Conservation (phyloP, 2,888 invertebrate species). For the Catocala sponsa region DNA sequence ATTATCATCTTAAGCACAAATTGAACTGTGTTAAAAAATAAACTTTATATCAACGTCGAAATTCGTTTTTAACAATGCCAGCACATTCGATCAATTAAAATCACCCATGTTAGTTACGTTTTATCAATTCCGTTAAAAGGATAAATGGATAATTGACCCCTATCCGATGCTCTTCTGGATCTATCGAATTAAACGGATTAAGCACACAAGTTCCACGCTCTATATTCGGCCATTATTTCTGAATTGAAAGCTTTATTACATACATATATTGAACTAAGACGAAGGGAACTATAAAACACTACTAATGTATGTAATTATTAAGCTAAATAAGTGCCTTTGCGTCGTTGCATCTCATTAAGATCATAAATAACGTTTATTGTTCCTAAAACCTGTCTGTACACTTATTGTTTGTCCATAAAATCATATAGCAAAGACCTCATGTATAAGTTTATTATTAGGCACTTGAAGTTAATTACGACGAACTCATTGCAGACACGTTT, state of each 20-base stretch:
- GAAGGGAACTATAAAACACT: slow-evolving; percentile 17
- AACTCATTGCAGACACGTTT: slow-evolving; percentile 21
- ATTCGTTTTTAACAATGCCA: slow-evolving; percentile 79
- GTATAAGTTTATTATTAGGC: slow-evolving; percentile 23
- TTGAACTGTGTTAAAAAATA: slow-evolving; percentile 57
- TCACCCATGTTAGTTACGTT: slow-evolving; percentile 83
- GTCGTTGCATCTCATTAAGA: slow-evolving; percentile 1
- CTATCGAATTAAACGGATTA: slow-evolving; percentile 83
- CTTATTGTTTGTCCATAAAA: slow-evolving; percentile 7
- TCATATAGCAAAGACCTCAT: slow-evolving; percentile 1
- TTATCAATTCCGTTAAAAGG: slow-evolving; percentile 88
- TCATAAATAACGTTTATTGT: slow-evolving; percentile 3
- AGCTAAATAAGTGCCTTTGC: slow-evolving; percentile 3
- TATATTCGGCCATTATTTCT: slow-evolving; percentile 52
- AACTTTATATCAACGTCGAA: slow-evolving; percentile 63
- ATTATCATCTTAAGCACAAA: slow-evolving; percentile 46
- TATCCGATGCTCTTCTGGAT: slow-evolving; percentile 78
- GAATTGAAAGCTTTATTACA: slow-evolving; percentile 49
- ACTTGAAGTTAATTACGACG: slow-evolving; percentile 34
- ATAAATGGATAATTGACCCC: slow-evolving; percentile 88
- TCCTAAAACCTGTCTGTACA: background rate
- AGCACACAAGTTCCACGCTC: slow-evolving; percentile 75
- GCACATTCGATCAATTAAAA: slow-evolving; percentile 84
- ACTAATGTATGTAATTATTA: slow-evolving; percentile 4
- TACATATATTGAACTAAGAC: slow-evolving; percentile 17